Evolutionary conservation across 2,797 vertebrate species (phyloP).

Genomic region (Parotocinclus haroldoi): DNA sequence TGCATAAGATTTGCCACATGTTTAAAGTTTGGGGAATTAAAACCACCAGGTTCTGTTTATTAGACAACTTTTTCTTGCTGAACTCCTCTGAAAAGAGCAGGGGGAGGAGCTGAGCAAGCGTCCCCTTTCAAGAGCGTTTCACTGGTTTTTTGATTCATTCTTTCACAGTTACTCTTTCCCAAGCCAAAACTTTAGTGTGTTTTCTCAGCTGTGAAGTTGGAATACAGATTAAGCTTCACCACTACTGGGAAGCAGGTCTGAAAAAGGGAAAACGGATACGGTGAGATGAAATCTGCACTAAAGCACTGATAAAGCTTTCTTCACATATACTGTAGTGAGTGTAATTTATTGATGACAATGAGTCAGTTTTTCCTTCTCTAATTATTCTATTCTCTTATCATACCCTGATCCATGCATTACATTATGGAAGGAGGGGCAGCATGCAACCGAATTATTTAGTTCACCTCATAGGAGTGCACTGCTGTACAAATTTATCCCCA

Average conservation of each 20-base stretch:
- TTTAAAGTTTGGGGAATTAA: constrained; percentile 1
- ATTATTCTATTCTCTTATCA: too few relatives aligned
- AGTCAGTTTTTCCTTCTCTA: too few relatives aligned
- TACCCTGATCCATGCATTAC: too few relatives aligned
- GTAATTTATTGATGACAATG: too few relatives aligned
- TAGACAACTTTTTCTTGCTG: constrained; percentile 40
- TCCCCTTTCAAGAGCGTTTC: constrained; percentile 59
- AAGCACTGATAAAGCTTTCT: too few relatives aligned
- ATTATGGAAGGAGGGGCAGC: too few relatives aligned
- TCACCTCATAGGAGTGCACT: too few relatives aligned
- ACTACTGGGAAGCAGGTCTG: neutral
- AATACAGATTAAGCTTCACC: constrained; percentile 57
- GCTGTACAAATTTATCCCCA: too few relatives aligned
- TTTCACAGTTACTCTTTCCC: constrained; percentile 36
- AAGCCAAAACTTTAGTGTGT: constrained; percentile 64
- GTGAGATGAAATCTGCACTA: too few relatives aligned
- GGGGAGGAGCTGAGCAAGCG: constrained; percentile 25
- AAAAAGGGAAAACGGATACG: too few relatives aligned
- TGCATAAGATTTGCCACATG: constrained; percentile 1
- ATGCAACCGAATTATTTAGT: too few relatives aligned
- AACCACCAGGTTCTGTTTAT: constrained; percentile 7
- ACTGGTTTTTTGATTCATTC: constrained; percentile 25
- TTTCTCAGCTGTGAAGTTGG: constrained; percentile 71
- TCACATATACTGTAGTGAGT: too few relatives aligned
- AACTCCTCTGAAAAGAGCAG: constrained; percentile 48